Evolutionary conservation across 2,888 invertebrate species (phyloP).

Genomic region (Eretmocerus hayati): DNA sequence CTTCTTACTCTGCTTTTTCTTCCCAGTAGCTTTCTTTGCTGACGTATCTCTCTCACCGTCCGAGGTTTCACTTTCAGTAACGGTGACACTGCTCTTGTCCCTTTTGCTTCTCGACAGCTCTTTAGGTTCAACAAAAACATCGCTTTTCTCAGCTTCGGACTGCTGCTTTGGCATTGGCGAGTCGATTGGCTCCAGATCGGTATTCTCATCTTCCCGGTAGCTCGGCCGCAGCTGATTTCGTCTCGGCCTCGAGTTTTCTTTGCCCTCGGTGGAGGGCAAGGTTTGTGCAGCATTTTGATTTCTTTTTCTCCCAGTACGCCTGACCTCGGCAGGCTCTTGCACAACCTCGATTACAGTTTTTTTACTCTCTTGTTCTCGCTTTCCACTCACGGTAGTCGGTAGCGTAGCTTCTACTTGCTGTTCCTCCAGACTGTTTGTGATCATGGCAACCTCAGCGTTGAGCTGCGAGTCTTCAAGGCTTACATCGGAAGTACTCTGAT

Average conservation of each 20-base stretch:
- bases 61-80: neutral
- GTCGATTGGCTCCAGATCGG: constrained; percentile 22
- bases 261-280: neutral
- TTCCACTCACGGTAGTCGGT: neutral
- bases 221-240: constrained; percentile 24
- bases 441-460: neutral
- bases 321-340: constrained; percentile 1
- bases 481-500: neutral
- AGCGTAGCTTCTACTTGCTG: neutral
- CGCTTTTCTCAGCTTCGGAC: neutral
- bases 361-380: neutral
- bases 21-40: neutral
- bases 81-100: neutral
- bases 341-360: neutral
- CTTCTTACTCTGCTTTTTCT: neutral
- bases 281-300: constrained; percentile 6
- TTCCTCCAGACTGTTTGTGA: neutral
- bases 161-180: no score
- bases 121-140: neutral
- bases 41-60: neutral
- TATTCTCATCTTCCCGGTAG: constrained; percentile 24
- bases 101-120: neutral
- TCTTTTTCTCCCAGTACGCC: constrained; percentile 10
- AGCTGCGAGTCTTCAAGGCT: neutral
- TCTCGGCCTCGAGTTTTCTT: constrained; percentile 22